Percentiles rank a stretch among this genome's conserved stretches.
These are phyloP conservation scores for Azorinus chamasolen DNA, from an alignment of 2,888 invertebrate species.

Conservation along the genomic window DNA sequence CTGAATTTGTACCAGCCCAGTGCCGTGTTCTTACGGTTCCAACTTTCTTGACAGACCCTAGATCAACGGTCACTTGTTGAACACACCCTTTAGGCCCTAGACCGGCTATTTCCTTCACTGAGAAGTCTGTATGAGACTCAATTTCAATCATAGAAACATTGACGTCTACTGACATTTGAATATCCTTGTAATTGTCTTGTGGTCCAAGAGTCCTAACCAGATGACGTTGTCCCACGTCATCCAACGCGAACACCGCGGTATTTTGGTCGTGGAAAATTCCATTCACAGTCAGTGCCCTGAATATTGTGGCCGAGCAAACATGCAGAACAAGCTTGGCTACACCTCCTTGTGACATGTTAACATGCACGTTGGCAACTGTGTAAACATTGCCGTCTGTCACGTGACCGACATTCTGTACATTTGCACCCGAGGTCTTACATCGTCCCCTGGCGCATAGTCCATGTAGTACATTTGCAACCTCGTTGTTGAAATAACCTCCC, in stretches of 20 bases:
- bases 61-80: constrained; percentile 61
- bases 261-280: constrained; percentile 54
- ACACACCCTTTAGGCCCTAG: constrained; percentile 58
- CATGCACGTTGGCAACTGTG: constrained; percentile 33
- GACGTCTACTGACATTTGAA: constrained; percentile 34
- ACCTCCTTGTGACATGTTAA: constrained; percentile 17
- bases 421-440: constrained; percentile 38
- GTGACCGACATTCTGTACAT: constrained; percentile 18
- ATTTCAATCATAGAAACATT: constrained; percentile 48
- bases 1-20: constrained; percentile 65
- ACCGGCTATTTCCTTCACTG: constrained; percentile 63
- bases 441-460: constrained; percentile 47
- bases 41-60: constrained; percentile 47
- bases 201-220: constrained; percentile 29
- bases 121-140: constrained; percentile 45
- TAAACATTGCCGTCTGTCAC: constrained; percentile 64
- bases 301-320: constrained; percentile 13
- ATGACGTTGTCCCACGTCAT: background rate
- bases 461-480: constrained; percentile 62
- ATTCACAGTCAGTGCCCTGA: constrained; percentile 54
- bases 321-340: constrained; percentile 25
- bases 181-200: constrained; percentile 59
- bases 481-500: constrained; percentile 48
- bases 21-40: constrained; percentile 64
- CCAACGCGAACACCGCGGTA: background rate